Conservation (phyloP, 2,888 invertebrate genomes). For the Synergus umbraculus region DNA sequence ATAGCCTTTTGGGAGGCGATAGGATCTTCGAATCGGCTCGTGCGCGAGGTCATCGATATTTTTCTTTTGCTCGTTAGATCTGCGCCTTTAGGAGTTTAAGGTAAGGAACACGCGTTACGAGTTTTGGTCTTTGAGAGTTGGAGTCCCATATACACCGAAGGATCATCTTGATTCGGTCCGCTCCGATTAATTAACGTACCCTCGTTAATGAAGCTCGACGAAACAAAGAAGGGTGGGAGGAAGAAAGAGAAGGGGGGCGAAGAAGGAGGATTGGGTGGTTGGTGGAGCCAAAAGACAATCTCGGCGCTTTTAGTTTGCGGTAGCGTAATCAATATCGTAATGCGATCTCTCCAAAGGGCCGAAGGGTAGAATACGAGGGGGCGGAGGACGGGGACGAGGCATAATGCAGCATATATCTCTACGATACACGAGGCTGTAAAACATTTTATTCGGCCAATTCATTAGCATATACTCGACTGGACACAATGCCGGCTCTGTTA, state of each 20-base stretch:
- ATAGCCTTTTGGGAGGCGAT: neutral
- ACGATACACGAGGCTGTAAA: constrained; percentile 19
- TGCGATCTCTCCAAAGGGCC: constrained; percentile 59
- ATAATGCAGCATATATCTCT: constrained; percentile 18
- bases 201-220: constrained; percentile 65
- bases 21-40: constrained; percentile 15
- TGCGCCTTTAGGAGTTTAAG: constrained; percentile 4
- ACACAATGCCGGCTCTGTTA: constrained; percentile 32
- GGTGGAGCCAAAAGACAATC: constrained; percentile 33
- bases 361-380: neutral
- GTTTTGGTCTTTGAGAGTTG: constrained; percentile 51
- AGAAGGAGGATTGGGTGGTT: constrained; percentile 35
- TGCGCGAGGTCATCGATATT: neutral
- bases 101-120: constrained; percentile 41
- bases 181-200: constrained; percentile 68
- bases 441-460: constrained; percentile 45
- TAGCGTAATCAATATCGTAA: constrained; percentile 66
- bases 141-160: constrained; percentile 37
- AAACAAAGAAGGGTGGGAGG: constrained; percentile 47
- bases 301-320: constrained; percentile 39
- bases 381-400: neutral
- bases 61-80: constrained; percentile 19
- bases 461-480: constrained; percentile 42
- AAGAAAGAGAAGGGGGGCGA: neutral
- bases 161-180: constrained; percentile 61